Evolutionary conservation across 2,888 invertebrate genomes (phyloP), one percentile per base, ranked within the genome.

Genomic region (Dysmachus trigonus): DNA sequence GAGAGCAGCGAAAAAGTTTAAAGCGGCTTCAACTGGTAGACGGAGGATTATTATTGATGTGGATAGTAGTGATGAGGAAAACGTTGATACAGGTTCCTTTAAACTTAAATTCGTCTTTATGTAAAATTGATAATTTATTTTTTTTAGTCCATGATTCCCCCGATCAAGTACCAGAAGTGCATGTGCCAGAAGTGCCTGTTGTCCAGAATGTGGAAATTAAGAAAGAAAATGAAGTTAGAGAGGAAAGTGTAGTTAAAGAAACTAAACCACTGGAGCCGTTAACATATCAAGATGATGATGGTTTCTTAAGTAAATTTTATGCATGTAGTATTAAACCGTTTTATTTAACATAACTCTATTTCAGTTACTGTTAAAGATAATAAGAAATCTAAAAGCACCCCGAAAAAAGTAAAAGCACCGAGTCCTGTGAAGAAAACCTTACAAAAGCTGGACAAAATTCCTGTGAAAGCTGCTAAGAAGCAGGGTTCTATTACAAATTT

Each of bases 11-110:
- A 81, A 81, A 6, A 81, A 81, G 30, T 53, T 22, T 3, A 81
- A 53, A 81, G 47, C 18, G 3, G 22, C 51, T 62, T 35, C 83
- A 7, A 53, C 72, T 41, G 83, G 83, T 15, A 35, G 83, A 30
- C 22, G 31, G 30, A 71, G 83, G 35, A 83, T 83, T 27, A 38
- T 72, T 15, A 30, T 83, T 38, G 41, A 83, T 27, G 30, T 72
- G 72, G 41, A 72, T 38, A 83, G 83, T 38, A 83, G 83, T 38
- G 83, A 83, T 35, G 83, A 83, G 71, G 83, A 83, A 41, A 83
- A 83, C 71, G 8, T 38, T 13, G 72, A 15, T 38, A 62, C 8
- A 72, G 82, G 82, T 82, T 35, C 2, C 0, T 77, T 22, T 18
- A 22, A 77, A 77, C 41, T 77, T 77, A 22, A 10, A 22, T 41